Base-by-base conservation (phyloP, 2,113 vertebrate genomes). In the Corydoras sp. region DNA sequence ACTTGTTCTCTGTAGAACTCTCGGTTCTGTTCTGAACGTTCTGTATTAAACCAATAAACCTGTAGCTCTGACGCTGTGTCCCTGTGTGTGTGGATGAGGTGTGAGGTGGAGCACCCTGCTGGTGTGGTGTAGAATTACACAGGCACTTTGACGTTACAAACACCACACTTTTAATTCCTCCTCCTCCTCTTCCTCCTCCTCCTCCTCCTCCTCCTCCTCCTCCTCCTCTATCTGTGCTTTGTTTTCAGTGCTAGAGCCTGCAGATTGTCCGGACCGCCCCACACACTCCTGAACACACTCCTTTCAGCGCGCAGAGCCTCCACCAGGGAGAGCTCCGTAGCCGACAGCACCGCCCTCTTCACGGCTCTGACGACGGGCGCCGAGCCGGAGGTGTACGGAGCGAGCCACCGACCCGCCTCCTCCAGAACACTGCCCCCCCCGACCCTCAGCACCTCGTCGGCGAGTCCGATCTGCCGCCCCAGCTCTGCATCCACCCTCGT, bases 201-300 rank as follows among this genome's bases (percentile, higher is more conserved):
- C n/a, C n/a, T n/a, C n/a, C n/a, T n/a, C n/a, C n/a, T n/a, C n/a
- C n/a, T 24, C 18, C 18, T 24, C 18, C 18, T 24, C 18, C 18
- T 24, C 18, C 18, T 24, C 18, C 18, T 43, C 35, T 95, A 43
- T 43, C 35, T 43, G 76, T 92, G 92, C 85, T 96, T 85, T 49
- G 83, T 80, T 58, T 82, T 89, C 79, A 75, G 84, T 82, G 81
- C 82, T 85, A 98, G 71, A 1, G 95, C 97, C 76, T 93, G 79
- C 70, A 94, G 76, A 81, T 98, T 95, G 56, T 89, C 93, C 5
- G 91, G 91, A 2, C 90, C 92, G 0, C 95, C 96, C 95, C 97
- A 99, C 10, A 99, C 80, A 0, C 86, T 93, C 77, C 92, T 93
- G 49, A 98, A 90, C 59, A 96, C 69, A 11, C 92, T 88, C 78